Conservation (phyloP, 2,888 invertebrate species). For the Aleiodes leptofemur region DNA sequence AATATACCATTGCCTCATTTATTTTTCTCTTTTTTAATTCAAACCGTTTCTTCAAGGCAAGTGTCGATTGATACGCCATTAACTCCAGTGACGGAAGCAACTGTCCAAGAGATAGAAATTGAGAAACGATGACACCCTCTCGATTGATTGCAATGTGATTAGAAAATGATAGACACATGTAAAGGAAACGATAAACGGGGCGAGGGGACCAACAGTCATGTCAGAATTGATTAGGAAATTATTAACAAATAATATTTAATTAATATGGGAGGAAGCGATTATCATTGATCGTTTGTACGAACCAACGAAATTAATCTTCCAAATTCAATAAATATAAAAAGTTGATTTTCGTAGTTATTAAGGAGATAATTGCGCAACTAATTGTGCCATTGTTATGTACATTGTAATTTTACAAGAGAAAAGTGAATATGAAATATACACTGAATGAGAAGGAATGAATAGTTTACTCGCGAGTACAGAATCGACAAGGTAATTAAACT, state of each 20-base stretch:
- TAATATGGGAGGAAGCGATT: constrained; percentile 1
- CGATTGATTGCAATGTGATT: constrained; percentile 25
- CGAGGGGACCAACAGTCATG: constrained; percentile 36
- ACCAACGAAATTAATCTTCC: constrained; percentile 65
- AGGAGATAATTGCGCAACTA: neutral
- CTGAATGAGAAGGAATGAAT: neutral
- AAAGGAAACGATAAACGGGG: constrained; percentile 4
- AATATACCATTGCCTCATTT: neutral
- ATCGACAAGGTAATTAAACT: neutral
- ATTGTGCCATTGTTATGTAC: constrained; percentile 9
- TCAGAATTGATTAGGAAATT: neutral
- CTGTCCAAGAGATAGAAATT: constrained; percentile 63
- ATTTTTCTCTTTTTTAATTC: neutral
- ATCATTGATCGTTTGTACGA: constrained; percentile 54
- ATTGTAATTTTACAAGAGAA: neutral
- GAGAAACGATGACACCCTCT: constrained; percentile 64
- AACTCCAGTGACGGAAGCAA: constrained; percentile 76
- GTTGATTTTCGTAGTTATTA: neutral
- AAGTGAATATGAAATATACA: neutral
- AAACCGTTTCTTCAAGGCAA: constrained; percentile 73
- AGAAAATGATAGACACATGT: constrained; percentile 14
- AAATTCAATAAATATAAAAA: constrained; percentile 35
- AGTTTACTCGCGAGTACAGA: neutral
- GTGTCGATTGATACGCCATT: constrained; percentile 76
- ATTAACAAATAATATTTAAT: constrained; percentile 5